Base-by-base conservation (phyloP, 30 jellyfish, hydroid and myxozoan species). In the Aurelia coerulea region DNA sequence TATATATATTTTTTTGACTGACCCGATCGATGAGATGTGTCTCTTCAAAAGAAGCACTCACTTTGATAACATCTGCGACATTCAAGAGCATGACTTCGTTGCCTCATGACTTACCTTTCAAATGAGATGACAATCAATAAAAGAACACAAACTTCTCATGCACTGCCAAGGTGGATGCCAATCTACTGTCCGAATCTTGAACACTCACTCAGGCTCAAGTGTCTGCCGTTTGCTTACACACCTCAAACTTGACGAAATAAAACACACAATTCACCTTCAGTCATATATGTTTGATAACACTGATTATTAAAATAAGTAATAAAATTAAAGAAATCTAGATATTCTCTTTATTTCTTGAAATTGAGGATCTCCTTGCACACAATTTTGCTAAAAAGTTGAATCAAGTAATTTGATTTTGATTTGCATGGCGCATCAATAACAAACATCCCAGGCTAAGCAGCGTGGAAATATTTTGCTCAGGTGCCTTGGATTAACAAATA, bases 361-460 rank as follows among this genome's bases (percentile, higher is more conserved):
- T 9, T 60, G 56, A 46, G 15, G 56, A 46, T 46, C 56, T 46
- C 56, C 56, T 46, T 46, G 56, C 56, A 46, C 56, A 46, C 56
- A 46, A 14, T 46, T 46, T 46, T 46, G 56, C 56, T 46, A 46
- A 46, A 46, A 46, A 46, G 80, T 70, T 39, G 53, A 70, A 29
- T 33, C 32, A 70, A 41, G 58, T 70, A 70, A 70, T 70, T 70
- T 13, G 17, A 35, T 29, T 70, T 70, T 70, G 46, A 70, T 70
- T 69, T 70, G 39, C 64, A 70, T 32, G 63, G 62, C 62, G 80
- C 80, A 70, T 70, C 80, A 29, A 42, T 70, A 32, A 70, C 80
- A 70, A 70, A 60, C 70, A 60, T 15, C 35, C 35, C 13, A 60
- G 70, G 6, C 15, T 23, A 60, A 23, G 70, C 70, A 60, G 35